Conservation (phyloP, 2,113 vertebrate genomes). For the Catharus fuscescens region DNA sequence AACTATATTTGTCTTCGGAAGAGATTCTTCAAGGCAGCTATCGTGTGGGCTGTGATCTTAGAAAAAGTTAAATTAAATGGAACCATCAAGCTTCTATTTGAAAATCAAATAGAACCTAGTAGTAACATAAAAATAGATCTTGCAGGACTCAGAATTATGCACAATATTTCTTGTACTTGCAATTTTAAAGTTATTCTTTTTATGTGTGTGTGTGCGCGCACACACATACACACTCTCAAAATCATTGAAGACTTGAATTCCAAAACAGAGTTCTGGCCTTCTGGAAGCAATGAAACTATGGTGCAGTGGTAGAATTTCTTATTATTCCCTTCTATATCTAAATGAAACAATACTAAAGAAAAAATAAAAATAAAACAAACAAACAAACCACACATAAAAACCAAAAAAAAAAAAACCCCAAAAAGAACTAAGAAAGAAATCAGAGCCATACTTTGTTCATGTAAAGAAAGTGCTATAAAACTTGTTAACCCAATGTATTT, state of each 20-base stretch:
- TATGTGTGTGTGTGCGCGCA: too few relatives aligned
- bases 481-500: background rate
- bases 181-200: background rate
- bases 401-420: too few relatives aligned
- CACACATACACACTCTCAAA: background rate
- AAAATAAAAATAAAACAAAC: background rate
- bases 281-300: background rate
- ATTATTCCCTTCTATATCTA: background rate
- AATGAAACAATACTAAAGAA: background rate
- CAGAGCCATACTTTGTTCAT: fast-evolving
- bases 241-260: background rate
- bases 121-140: background rate
- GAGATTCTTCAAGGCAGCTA: background rate
- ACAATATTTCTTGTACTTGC: background rate
- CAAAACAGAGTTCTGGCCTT: background rate
- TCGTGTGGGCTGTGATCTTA: background rate
- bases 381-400: too few relatives aligned
- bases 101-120: background rate
- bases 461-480: background rate
- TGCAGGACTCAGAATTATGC: background rate
- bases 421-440: background rate
- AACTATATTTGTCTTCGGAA: background rate
- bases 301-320: background rate
- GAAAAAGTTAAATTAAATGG: background rate
- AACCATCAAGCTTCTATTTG: background rate